A percentile compares a stretch with the other conserved stretches of the same genome.
Evolutionary conservation across 1,140 invertebrate species (phyloP).

Genomic region (Lepidotrigona ventralis): DNA sequence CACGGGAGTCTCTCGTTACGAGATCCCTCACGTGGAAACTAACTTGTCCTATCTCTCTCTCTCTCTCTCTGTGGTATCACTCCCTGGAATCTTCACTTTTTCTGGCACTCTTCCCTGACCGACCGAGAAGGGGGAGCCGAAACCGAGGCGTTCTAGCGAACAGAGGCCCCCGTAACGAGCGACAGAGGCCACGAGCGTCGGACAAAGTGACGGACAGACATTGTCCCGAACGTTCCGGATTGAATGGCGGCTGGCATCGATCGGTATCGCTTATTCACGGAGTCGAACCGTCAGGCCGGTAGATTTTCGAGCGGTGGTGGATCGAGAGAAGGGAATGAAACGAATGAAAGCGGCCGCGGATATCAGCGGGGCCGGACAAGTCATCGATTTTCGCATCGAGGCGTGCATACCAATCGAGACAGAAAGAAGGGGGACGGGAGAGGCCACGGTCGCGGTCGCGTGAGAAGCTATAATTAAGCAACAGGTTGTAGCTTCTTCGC

Average conservation of each 20-base stretch:
- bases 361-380: not conserved
- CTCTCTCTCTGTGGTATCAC: too few species aligned
- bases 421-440: not conserved
- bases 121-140: not conserved
- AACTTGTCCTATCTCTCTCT: not conserved
- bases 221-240: constrained; percentile 45
- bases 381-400: constrained; percentile 24
- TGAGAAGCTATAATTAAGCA: constrained; percentile 48
- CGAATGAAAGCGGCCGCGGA: not conserved
- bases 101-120: constrained; percentile 19
- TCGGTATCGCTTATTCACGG: constrained; percentile 27
- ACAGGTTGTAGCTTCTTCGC: constrained; percentile 43
- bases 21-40: constrained; percentile 21
- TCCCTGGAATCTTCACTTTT: constrained; percentile 20
- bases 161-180: not conserved
- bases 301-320: not conserved
- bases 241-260: constrained; percentile 37
- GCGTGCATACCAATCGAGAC: constrained; percentile 19
- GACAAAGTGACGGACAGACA: constrained; percentile 49
- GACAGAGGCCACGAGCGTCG: not conserved
- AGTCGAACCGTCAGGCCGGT: not conserved
- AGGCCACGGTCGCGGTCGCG: not conserved
- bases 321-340: not conserved
- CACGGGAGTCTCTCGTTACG: not conserved
- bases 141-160: constrained; percentile 18